A percentile compares a stretch with the other conserved stretches of the same genome.
Conservation (phyloP, 2,888 invertebrate species). For the Drosophila koepferae region DNA sequence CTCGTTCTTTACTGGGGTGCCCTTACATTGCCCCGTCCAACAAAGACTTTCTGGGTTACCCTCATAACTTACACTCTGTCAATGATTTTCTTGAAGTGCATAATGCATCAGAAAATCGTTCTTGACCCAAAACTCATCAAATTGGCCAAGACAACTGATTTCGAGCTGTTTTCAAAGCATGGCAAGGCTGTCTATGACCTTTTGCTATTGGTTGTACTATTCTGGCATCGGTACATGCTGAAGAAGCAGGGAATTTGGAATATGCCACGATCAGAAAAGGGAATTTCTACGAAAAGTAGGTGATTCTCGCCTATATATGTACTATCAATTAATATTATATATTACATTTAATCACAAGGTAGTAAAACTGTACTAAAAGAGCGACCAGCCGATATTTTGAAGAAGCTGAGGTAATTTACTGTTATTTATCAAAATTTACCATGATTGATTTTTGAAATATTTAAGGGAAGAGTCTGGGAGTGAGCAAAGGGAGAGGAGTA, state of each 20-base stretch:
- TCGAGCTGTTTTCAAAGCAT: conserved; percentile 93
- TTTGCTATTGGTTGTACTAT: conserved; percentile 94
- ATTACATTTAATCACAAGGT: neutral
- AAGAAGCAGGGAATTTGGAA: conserved; percentile 69
- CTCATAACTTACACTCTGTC: conserved; percentile 98
- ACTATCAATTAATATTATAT: neutral
- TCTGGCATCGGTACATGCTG: conserved; percentile 93
- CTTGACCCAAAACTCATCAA: conserved; percentile 92
- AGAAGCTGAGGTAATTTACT: conserved; percentile 42
- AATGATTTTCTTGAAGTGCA: conserved; percentile 96
- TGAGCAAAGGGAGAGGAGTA: neutral
- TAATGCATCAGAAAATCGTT: conserved; percentile 97
- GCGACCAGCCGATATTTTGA: conserved; percentile 31
- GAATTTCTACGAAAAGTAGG: conserved; percentile 19
- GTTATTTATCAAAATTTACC: neutral
- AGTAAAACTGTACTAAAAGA: conserved; percentile 26
- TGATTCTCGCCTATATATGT: neutral
- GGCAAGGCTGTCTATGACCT: conserved; percentile 96
- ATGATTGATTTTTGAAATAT: neutral
- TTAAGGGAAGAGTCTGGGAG: conserved; percentile 59
- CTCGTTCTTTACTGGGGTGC: conserved; percentile 99
- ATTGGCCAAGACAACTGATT: conserved; percentile 92
- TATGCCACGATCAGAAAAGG: conserved; percentile 29
- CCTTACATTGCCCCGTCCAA: conserved; percentile 96
- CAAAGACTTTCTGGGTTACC: conserved; percentile 98